Evolutionary conservation across 2,797 vertebrate genomes (phyloP), one percentile per base, ranked within the genome.

Genomic region (Cuculus canorus): DNA sequence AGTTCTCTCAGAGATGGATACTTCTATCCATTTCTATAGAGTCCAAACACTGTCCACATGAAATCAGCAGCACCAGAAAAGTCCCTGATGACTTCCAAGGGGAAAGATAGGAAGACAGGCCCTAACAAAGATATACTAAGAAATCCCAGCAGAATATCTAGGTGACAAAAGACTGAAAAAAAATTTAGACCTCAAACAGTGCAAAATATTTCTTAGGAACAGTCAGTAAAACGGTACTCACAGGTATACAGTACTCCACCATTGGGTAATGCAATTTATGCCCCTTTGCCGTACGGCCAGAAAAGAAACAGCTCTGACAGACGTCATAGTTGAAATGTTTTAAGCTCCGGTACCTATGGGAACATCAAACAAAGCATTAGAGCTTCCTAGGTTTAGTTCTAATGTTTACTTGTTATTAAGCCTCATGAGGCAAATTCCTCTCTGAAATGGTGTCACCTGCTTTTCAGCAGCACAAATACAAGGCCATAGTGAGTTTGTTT

Each of bases 301-400:
- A 99, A 93, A 99, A 99, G 98, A 99, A 99, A 97, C 99, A 99
- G 95, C 99, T 99, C 97, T 99, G 99, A 97, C 99, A 99, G 93
- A 99, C 98, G 10, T 99, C 99, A 71, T 99, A 99, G 97, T 99
- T 99, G 98, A 99, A 99, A 98, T 99, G 99, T 94, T 99, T 99
- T 93, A 99, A 97, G 97, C 99, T 99, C 91, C 99, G 98, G 97
- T 99, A 99, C 97, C 99, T 99, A 82, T 4, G 83, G 27, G 93
- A 60, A 96, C 47, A 96, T 88, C 23, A 82, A 92, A 75, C 56
- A 92, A 50, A 91, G 76, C 4, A 19, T 96, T 85, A 96, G 77
- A 63, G 11, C 17, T 77, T 84, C 60, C 53, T 30, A 63, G 57
- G 32, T 79, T 88, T 66, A 64, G 5, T 71, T 73, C 37, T 77